Evolutionary conservation across 2,797 vertebrate genomes (phyloP).

Genomic region (Mastacembelus armatus): DNA sequence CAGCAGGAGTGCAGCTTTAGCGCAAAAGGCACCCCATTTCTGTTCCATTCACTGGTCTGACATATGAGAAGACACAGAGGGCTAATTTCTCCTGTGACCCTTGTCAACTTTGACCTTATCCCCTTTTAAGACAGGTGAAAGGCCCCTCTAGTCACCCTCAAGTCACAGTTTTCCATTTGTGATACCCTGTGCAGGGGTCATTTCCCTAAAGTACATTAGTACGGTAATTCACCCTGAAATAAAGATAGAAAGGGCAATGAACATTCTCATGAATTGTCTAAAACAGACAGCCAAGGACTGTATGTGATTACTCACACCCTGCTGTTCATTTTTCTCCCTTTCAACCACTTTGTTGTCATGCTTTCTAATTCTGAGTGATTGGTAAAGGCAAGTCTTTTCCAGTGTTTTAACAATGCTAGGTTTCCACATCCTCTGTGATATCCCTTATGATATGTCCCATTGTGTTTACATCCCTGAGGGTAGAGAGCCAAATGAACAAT

Average conservation of each 20-base stretch:
- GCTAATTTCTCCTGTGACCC: slow-evolving; percentile 72
- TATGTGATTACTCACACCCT: slow-evolving; percentile 16
- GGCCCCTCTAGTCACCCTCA: slow-evolving; percentile 38
- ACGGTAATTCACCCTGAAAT: slow-evolving; percentile 30
- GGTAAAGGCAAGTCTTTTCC: slow-evolving; percentile 18
- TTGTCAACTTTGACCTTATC: slow-evolving; percentile 70
- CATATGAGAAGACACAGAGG: slow-evolving; percentile 62
- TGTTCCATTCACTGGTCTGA: slow-evolving; percentile 43
- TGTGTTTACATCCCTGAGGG: slow-evolving; percentile 8
- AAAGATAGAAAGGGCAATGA: slow-evolving; percentile 4
- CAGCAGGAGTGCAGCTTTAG: slow-evolving; percentile 42
- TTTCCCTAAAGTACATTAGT: slow-evolving; percentile 41
- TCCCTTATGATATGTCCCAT: slow-evolving; percentile 19
- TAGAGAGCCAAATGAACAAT: slow-evolving; percentile 35
- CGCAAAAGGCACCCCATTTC: slow-evolving; percentile 48
- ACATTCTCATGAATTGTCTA: slow-evolving; percentile 32
- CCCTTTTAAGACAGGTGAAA: slow-evolving; percentile 65
- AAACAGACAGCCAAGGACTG: slow-evolving; percentile 10
- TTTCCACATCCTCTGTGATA: slow-evolving; percentile 40
- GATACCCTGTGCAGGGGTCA: slow-evolving; percentile 38
- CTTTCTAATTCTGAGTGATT: slow-evolving; percentile 36
- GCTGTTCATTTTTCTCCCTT: slow-evolving; percentile 5
- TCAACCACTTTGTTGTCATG: slow-evolving; percentile 8
- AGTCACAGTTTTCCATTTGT: slow-evolving; percentile 67
- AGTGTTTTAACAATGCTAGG: slow-evolving; percentile 18